phyloP scores from a whole-genome alignment of 2,113 vertebrate species.

The rabbit (Oryctolagus cuniculus) region mOryCun1.1 NC_091435.1:141760001-141760500 shows the following conservation, averaged over 20 bases:
- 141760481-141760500: background rate
- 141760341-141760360: background rate
- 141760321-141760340: background rate
- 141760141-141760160: background rate
- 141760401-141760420: background rate
- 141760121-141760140: background rate
- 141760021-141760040: background rate
- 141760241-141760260: background rate
- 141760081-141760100: background rate
- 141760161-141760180: background rate
- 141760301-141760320: background rate
- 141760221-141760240: background rate
- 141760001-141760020: background rate
- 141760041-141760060: background rate
- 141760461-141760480: background rate
- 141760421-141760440: background rate
- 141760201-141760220: background rate
- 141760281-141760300: background rate
- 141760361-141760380: background rate
- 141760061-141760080: background rate
- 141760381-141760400: background rate
- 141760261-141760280: background rate
- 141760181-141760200: background rate
- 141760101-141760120: background rate
- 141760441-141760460: background rate